Conservation (phyloP, 2,113 vertebrate species). For the Thunnus maccoyii region DNA sequence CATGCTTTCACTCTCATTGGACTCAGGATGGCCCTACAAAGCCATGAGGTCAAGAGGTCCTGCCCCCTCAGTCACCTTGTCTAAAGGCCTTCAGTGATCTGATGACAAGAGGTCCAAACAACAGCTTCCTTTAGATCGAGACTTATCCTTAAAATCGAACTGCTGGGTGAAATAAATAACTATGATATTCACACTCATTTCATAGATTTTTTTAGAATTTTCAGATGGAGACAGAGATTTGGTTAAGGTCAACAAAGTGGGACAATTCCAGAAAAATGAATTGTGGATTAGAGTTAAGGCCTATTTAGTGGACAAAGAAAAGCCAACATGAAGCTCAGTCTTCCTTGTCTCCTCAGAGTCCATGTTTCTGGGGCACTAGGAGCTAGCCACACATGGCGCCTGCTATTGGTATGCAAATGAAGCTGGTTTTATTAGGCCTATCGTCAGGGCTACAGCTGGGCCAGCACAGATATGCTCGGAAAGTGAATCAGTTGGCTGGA, state of each 20-base stretch:
- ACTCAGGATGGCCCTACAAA: conserved; percentile 45
- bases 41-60: conserved; percentile 64
- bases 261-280: conserved; percentile 61
- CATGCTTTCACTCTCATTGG: conserved; percentile 39
- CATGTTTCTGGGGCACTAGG: conserved; percentile 72
- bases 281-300: conserved; percentile 69
- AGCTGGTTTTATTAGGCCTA: conserved; percentile 82
- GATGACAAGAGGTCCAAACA: conserved; percentile 40
- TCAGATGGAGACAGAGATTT: conserved; percentile 41
- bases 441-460: conserved; percentile 88
- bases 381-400: conserved; percentile 83
- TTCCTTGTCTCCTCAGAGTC: conserved; percentile 68
- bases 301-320: conserved; percentile 73
- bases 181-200: not conserved
- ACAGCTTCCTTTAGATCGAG: conserved; percentile 29
- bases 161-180: not conserved
- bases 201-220: not conserved
- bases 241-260: conserved; percentile 59
- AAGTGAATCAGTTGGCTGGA: conserved; percentile 79
- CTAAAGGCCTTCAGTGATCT: conserved; percentile 55
- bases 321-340: conserved; percentile 63
- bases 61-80: conserved; percentile 47
- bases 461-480: conserved; percentile 83
- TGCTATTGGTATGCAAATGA: conserved; percentile 87
- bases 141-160: conserved; percentile 44